Conservation (phyloP, 1,140 invertebrate species). For the Pogonomyrmex californicus region DNA sequence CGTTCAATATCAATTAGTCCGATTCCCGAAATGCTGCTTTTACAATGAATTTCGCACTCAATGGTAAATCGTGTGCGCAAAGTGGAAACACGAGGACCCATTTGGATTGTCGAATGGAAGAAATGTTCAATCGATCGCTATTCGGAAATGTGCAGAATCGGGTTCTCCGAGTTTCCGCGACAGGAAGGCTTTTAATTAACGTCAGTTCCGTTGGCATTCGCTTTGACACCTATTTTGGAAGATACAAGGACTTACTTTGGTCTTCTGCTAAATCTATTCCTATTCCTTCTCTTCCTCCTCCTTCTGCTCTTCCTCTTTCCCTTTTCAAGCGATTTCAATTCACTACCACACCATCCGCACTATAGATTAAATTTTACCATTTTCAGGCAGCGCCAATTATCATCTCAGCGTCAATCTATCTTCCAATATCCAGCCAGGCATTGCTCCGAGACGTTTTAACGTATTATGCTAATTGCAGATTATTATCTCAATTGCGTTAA, state of each 20-base stretch:
- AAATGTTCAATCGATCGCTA: conserved; percentile 69
- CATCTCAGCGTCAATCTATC: conserved; percentile 26
- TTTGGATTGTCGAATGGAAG: conserved; percentile 47
- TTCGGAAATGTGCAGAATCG: conserved; percentile 40
- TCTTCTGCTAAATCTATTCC: conserved; percentile 25
- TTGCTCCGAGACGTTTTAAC: background rate
- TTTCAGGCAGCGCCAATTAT: conserved; percentile 62
- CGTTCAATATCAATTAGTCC: conserved; percentile 46
- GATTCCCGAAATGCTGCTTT: conserved; percentile 29
- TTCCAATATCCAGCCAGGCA: conserved; percentile 18
- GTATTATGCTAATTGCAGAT: conserved; percentile 54
- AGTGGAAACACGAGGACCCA: conserved; percentile 42
- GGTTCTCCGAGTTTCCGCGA: conserved; percentile 56
- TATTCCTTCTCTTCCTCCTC: conserved; percentile 1
- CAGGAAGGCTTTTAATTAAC: conserved; percentile 73
- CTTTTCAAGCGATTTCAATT: conserved; percentile 42
- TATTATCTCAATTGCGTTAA: conserved; percentile 43
- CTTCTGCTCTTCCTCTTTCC: background rate
- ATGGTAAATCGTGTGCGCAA: conserved; percentile 50
- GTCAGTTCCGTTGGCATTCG: conserved; percentile 55
- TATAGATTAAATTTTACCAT: conserved; percentile 67
- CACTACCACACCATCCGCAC: conserved; percentile 24
- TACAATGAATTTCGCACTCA: background rate
- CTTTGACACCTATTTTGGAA: conserved; percentile 73
- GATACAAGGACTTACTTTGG: conserved; percentile 64